These are phyloP conservation scores for Sesamia inferens DNA, from an alignment of 2,888 invertebrate species.

Conservation along the genomic window DNA sequence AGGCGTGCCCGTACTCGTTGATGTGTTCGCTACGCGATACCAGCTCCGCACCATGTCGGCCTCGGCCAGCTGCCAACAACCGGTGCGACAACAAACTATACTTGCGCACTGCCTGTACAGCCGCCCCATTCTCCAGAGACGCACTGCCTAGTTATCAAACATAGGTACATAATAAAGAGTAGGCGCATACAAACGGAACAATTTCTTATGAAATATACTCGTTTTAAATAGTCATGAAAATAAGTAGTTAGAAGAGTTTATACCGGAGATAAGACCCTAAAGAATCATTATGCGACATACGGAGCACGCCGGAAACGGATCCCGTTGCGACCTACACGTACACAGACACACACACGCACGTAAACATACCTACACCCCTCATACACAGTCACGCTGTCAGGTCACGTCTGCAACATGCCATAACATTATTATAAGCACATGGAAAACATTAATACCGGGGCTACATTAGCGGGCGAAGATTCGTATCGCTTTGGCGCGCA, in stretches of 20 bases:
- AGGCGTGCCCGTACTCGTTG: not conserved
- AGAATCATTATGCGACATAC: not conserved
- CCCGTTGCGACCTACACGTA: slow-evolving; percentile 27
- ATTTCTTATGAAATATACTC: not conserved
- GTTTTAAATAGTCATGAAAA: not conserved
- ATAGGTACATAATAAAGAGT: not conserved
- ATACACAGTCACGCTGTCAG: not conserved
- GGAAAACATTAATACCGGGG: too few species aligned
- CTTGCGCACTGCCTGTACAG: not conserved
- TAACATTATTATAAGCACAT: not conserved
- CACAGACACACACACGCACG: not conserved
- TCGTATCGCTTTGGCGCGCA: too few species aligned
- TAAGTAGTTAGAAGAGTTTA: not conserved
- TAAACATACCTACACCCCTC: not conserved
- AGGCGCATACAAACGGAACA: not conserved
- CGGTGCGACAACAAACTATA: not conserved
- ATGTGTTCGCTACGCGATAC: not conserved
- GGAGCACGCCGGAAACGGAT: slow-evolving; percentile 21
- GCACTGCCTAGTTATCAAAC: not conserved
- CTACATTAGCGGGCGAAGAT: too few species aligned
- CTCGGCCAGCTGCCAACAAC: not conserved
- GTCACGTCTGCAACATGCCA: not conserved
- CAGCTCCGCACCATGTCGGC: not conserved
- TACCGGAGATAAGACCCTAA: not conserved
- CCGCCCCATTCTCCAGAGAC: not conserved